These are phyloP conservation scores for Genyomyrus donnyi DNA, from an alignment of 2,113 vertebrate genomes.

Conservation along the genomic window DNA sequence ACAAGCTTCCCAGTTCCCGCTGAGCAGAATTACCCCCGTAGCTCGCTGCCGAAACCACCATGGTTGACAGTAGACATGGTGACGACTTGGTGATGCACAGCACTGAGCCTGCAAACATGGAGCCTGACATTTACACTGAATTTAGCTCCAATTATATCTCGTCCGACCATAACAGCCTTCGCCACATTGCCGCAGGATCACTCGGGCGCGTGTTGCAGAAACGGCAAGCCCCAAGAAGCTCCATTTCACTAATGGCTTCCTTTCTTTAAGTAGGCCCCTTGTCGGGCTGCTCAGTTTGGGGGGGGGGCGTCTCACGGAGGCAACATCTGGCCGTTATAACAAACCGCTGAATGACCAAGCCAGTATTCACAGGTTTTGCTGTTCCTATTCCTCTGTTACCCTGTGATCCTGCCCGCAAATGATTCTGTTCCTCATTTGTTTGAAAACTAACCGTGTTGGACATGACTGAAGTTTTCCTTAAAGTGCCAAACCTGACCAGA, in stretches of 20 bases:
- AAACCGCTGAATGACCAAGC: background rate
- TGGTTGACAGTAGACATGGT: background rate
- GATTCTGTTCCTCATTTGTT: background rate
- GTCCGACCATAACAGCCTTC: background rate
- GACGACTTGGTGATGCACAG: background rate
- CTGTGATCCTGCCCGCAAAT: background rate
- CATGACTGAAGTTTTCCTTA: background rate
- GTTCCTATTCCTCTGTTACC: background rate
- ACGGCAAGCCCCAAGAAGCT: background rate
- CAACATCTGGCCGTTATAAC: background rate
- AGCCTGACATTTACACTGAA: constrained; percentile 1
- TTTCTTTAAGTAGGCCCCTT: background rate
- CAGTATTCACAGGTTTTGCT: background rate
- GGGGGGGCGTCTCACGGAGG: background rate
- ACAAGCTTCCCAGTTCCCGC: background rate
- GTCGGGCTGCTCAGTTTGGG: background rate
- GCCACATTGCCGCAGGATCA: background rate
- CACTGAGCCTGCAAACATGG: background rate
- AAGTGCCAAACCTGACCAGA: background rate
- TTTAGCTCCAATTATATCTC: constrained; percentile 2
- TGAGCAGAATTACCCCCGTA: background rate
- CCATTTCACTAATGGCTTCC: background rate
- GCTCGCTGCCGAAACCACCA: background rate
- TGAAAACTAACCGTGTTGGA: background rate
- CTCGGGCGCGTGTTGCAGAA: background rate